Conservation (phyloP, 2,797 vertebrate genomes). For the Anolis apletophallus region DNA sequence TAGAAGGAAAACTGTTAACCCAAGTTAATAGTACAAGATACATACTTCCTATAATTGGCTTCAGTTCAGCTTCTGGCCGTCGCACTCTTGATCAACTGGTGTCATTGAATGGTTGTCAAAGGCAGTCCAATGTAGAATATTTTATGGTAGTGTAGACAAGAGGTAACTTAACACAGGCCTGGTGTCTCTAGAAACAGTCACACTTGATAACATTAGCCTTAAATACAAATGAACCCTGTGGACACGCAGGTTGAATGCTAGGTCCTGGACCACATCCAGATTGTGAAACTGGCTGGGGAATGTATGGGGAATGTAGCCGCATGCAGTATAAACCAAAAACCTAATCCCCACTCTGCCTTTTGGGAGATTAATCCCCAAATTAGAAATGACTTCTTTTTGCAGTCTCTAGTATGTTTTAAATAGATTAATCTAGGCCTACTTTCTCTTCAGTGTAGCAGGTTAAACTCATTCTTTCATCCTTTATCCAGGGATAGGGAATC, state of each 20-base stretch:
- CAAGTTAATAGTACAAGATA: background rate
- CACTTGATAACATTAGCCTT: too few relatives aligned
- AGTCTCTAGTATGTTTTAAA: too few relatives aligned
- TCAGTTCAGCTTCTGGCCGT: background rate
- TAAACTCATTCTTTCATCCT: background rate
- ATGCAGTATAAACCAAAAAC: background rate
- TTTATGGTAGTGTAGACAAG: background rate
- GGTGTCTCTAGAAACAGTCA: too few relatives aligned
- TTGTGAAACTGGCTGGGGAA: too few relatives aligned
- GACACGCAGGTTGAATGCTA: background rate
- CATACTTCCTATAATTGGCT: background rate
- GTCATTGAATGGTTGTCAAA: background rate
- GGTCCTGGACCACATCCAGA: background rate
- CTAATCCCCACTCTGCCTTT: background rate
- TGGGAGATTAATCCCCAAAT: too few relatives aligned
- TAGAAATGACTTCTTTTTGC: too few relatives aligned
- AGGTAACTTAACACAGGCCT: too few relatives aligned
- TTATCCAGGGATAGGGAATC: background rate
- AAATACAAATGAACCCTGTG: too few relatives aligned
- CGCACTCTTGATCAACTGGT: background rate
- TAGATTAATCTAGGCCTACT: too few relatives aligned
- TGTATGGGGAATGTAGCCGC: background rate
- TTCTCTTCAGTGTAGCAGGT: background rate
- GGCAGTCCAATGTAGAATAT: background rate
- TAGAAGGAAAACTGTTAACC: background rate